Evolutionary conservation across 2,797 vertebrate genomes (phyloP), one percentile per base, ranked within the genome.

Genomic region (Mallotus villosus): DNA sequence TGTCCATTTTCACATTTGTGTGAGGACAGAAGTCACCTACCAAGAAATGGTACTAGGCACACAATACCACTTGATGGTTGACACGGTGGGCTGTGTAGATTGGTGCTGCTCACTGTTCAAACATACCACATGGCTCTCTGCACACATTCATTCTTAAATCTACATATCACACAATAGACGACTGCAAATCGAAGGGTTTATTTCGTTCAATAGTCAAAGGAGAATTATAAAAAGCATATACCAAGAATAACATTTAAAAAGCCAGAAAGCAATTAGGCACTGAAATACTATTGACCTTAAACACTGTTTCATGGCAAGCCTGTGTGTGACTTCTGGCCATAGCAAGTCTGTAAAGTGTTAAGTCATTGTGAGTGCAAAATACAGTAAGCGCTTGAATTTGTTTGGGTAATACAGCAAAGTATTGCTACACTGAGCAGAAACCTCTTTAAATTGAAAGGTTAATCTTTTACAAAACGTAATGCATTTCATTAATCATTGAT

Each of bases 151-250:
- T 57, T 6, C 7, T 14, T 14, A 5, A 5, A 68, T 61, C 19
- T 55, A 68, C 67, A 12, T 66, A 69, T 17, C 29, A 11, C n/a
- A 21, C 12, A 24, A 19, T 2, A 32, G 57, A 67, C 0, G 11
- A 34, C 22, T 66, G 63, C 41, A 75, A 78, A 77, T 69, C 22
- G n/a, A 72, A 71, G 61, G 6, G 8, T 81, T 79, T 72, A 75
- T 81, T 87, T 69, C 14, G 49, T 74, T 62, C 2, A 29, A 14
- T 65, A 68, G 60, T 70, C 65, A 68, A 19, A 53, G 63, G 37
- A 34, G 9, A 66, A 68, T 29, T 55, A 61, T 63, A 55, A 57
- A 32, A 57, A 68, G 49, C 34, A 68, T 29, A 58, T 63, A 63
- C 27, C 17, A 63, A 82, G 8, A 68, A 12, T 2, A 77, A 78